Base-by-base conservation (phyloP, 1,140 invertebrate genomes). In the Periplaneta americana region DNA sequence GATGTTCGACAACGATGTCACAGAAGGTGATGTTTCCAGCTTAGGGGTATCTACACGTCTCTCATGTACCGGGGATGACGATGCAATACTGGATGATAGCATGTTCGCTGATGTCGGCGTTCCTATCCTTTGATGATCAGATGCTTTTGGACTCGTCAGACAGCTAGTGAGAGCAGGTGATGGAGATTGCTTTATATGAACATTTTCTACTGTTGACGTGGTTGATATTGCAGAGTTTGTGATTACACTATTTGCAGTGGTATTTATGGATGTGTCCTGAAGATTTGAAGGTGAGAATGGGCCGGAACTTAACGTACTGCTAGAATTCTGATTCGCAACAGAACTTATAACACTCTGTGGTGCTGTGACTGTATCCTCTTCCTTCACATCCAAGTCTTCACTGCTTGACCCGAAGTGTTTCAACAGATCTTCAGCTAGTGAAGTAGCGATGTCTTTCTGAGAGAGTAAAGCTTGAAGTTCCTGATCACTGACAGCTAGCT, bases 401-500 rank as follows among this genome's bases (percentile, higher is more conserved):
- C 80, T 82, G 37, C 75, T 83, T 66, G 93, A 93, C 2, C 93
- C 93, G 85, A 96, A 95, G 82, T 96, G 94, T 86, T 96, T 96
- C 57, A 96, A 87, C 37, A 96, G 87, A 87, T 97, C 95, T 87
- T 97, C 96, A 48, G 95, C 94, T 75, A 97, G 89, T 22, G 94
- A 94, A 22, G 95, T 94, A 1, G 95, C 93, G 82, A 93, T 92
- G 85, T 94, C 94, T 84, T 94, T 94, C 84, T 95, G 93, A 0
- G 93, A 92, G 1, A 95, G 86, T 11, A 94, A 86, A 75, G 93
- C 93, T 83, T 94, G 92, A 2, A 95, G 86, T 83, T 95, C 94
- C 85, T 94, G 93, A 84, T 95, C 94, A 80, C 37, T 78, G 18
- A 81, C 76, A 48, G 66, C 28, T 18, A 81, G 9, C 22, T 81